These are phyloP conservation scores for Pterobdella sp. DNA, from an alignment of 2,888 invertebrate species.

Conservation along the genomic window DNA sequence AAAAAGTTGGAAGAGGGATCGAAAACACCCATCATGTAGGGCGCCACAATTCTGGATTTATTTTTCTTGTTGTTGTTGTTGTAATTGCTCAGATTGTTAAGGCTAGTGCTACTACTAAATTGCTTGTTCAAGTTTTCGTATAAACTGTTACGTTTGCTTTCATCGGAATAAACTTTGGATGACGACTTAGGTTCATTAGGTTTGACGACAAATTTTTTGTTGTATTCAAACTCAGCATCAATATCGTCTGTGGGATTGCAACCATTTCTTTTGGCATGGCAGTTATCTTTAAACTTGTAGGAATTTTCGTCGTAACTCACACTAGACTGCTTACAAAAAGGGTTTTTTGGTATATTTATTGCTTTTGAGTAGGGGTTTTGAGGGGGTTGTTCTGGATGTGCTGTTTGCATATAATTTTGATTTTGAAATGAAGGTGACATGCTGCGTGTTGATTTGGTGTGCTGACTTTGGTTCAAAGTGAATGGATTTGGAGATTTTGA, in stretches of 20 bases:
- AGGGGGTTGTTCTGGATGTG: neutral
- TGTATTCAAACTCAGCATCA: neutral
- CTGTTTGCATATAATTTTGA: neutral
- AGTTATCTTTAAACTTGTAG: neutral
- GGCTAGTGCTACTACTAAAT: neutral
- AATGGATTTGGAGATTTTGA: neutral
- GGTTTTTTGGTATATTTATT: too few relatives aligned
- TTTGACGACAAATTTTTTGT: neutral
- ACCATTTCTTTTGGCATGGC: neutral
- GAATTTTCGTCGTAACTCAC: neutral
- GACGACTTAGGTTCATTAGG: neutral
- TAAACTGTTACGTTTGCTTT: neutral
- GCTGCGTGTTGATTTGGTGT: neutral
- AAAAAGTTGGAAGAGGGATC: conserved; percentile 24
- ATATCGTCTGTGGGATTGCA: conserved; percentile 12
- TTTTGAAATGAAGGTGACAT: neutral
- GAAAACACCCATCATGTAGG: conserved; percentile 31
- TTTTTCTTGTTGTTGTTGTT: conserved; percentile 13
- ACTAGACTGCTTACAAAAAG: too few relatives aligned
- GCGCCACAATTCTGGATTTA: conserved; percentile 28
- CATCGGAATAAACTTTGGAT: neutral
- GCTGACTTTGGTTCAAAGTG: neutral
- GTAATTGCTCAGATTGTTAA: neutral
- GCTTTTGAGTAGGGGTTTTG: neutral
- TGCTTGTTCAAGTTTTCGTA: neutral